These are phyloP conservation scores for Tachystola acroxantha DNA, from an alignment of 2,888 invertebrate species.

Conservation along the genomic window DNA sequence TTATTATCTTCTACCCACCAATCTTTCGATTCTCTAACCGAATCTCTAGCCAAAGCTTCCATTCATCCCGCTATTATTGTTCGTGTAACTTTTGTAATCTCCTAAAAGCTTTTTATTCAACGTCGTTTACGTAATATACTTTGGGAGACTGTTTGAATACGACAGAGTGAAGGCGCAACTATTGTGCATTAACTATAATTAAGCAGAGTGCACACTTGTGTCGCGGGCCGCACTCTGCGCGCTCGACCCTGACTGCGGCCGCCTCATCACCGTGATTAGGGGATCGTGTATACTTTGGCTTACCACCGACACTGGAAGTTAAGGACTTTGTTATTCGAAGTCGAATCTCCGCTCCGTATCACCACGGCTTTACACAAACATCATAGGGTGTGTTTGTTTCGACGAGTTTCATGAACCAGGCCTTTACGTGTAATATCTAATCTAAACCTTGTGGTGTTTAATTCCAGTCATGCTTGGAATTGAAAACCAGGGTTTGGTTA, in stretches of 20 bases:
- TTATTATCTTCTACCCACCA: too few species aligned
- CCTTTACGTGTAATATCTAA: neutral
- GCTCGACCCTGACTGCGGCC: conserved; percentile 21
- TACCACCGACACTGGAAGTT: neutral
- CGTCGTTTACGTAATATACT: conserved; percentile 18
- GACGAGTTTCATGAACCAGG: neutral
- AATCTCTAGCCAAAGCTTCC: neutral
- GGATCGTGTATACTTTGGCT: conserved; percentile 1
- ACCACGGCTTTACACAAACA: neutral
- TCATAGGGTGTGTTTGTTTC: too few species aligned
- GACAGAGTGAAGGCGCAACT: conserved; percentile 22
- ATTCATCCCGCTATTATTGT: conserved; percentile 14
- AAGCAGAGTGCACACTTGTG: conserved; percentile 46
- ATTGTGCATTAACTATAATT: conserved; percentile 44
- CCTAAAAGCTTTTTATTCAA: conserved; percentile 22
- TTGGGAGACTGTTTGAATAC: conserved; percentile 17
- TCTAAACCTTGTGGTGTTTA: too few species aligned
- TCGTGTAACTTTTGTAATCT: conserved; percentile 27
- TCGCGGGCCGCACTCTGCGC: conserved; percentile 25
- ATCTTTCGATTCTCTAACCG: neutral
- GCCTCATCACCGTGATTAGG: conserved; percentile 35
- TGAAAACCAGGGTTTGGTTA: too few species aligned
- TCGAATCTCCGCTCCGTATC: neutral
- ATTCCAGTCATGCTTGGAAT: too few species aligned
- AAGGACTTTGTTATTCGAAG: neutral